phyloP scores from a whole-genome alignment of 2,113 vertebrate genomes.

The Corythoichthys haematopterus region DNA sequence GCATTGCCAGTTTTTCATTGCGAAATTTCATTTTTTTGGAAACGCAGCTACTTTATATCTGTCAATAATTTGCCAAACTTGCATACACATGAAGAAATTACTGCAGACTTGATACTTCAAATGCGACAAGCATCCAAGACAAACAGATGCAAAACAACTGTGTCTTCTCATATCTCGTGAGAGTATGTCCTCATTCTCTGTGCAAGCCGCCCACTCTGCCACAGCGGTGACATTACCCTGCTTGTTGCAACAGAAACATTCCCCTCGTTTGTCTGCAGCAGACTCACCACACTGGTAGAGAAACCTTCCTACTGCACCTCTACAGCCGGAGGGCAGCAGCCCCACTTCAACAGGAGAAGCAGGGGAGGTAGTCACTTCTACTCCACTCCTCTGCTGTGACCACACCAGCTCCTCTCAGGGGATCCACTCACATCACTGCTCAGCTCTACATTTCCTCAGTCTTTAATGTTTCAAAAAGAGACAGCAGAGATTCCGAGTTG shows the following conservation, averaged over 20 bases:
- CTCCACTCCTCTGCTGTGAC: slow-evolving; percentile 38
- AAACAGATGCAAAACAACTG: slow-evolving; percentile 15
- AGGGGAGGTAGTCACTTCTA: slow-evolving; percentile 33
- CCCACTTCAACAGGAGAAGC: slow-evolving; percentile 39
- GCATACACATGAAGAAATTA: not conserved
- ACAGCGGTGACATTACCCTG: slow-evolving; percentile 41
- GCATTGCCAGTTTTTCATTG: too few relatives aligned
- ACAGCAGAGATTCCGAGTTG: not conserved
- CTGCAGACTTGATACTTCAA: slow-evolving; percentile 21
- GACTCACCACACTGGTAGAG: slow-evolving; percentile 36
- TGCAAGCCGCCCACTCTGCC: slow-evolving; percentile 38
- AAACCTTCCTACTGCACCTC: slow-evolving; percentile 53
- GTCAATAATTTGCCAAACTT: too few relatives aligned
- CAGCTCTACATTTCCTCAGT: slow-evolving; percentile 10
- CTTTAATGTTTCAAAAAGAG: slow-evolving; percentile 14
- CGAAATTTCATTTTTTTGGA: too few relatives aligned
- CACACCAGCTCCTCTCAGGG: slow-evolving; percentile 38
- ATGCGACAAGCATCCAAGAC: not conserved
- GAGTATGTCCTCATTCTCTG: slow-evolving; percentile 38
- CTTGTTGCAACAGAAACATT: slow-evolving; percentile 47
- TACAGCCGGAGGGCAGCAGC: slow-evolving; percentile 45
- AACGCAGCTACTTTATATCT: too few relatives aligned
- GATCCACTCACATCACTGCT: slow-evolving; percentile 47
- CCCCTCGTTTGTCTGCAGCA: slow-evolving; percentile 49
- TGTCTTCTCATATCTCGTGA: slow-evolving; percentile 19